Evolutionary conservation across 2,113 vertebrate genomes (phyloP).

Genomic region (Dicentrarchus labrax): DNA sequence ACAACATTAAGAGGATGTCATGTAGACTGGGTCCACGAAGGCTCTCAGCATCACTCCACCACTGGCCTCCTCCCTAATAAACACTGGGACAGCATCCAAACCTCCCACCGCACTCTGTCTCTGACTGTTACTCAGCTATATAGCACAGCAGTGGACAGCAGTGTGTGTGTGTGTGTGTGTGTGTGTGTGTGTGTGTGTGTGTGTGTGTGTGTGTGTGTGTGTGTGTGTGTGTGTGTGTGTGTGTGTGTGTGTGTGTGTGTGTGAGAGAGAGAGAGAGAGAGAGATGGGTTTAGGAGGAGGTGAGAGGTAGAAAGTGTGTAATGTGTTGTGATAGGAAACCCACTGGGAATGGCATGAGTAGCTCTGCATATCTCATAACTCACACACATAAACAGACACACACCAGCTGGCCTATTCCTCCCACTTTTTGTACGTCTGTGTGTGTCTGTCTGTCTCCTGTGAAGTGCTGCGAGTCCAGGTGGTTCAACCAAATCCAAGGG

Average conservation of each 20-base stretch:
- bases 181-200: slow-evolving; percentile 20
- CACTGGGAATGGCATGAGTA: slow-evolving; percentile 53
- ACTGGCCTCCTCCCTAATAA: slow-evolving; percentile 45
- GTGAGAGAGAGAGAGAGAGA: slow-evolving; percentile 21
- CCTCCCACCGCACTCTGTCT: slow-evolving; percentile 44
- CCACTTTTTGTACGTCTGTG: slow-evolving; percentile 36
- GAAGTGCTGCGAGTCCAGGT: slow-evolving; percentile 64
- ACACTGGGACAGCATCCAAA: slow-evolving; percentile 61
- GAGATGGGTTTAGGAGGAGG: slow-evolving; percentile 48
- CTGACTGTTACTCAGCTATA: slow-evolving; percentile 44
- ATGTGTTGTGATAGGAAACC: slow-evolving; percentile 70
- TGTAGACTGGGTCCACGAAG: slow-evolving; percentile 34
- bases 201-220: too few species aligned
- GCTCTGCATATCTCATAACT: slow-evolving; percentile 66
- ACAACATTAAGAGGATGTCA: slow-evolving; percentile 36
- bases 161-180: not conserved
- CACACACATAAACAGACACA: slow-evolving; percentile 27
- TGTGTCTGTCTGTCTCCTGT: slow-evolving; percentile 51
- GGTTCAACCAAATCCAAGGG: slow-evolving; percentile 59
- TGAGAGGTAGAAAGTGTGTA: slow-evolving; percentile 58
- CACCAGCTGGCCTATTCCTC: slow-evolving; percentile 63
- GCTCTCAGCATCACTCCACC: slow-evolving; percentile 46
- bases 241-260: slow-evolving; percentile 20
- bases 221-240: slow-evolving; percentile 16
- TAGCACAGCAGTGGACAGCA: slow-evolving; percentile 19